Evolutionary conservation across 64 coral and sea anemone genomes (phyloP).

Genomic region (Porites australiensis): DNA sequence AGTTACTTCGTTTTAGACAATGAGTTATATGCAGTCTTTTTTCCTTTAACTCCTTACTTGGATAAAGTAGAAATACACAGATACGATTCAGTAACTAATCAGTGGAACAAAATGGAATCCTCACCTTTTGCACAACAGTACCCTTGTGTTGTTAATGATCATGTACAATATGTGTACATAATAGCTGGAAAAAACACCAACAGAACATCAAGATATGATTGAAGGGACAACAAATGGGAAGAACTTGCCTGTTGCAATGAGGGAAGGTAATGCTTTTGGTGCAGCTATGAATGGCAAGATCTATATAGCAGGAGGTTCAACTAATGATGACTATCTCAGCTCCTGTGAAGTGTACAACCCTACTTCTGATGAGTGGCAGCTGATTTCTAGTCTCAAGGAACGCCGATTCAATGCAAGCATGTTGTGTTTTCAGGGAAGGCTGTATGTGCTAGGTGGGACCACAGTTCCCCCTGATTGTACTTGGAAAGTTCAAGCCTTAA

Average conservation of each 20-base stretch:
- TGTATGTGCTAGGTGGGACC: conserved; percentile 23
- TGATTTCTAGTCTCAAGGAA: not conserved
- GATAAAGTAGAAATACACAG: not conserved
- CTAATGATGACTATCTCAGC: too few relatives aligned
- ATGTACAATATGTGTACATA: not conserved
- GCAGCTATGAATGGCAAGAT: not conserved
- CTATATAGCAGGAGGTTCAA: not conserved
- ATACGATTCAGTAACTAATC: not conserved
- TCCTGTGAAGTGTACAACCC: conserved; percentile 16
- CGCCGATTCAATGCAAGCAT: not conserved
- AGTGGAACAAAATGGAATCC: not conserved
- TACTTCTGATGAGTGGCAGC: not conserved
- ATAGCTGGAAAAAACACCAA: not conserved
- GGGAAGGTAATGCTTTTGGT: not conserved
- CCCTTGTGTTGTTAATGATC: not conserved
- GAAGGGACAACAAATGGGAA: not conserved
- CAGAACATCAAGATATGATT: not conserved
- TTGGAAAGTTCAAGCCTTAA: not conserved
- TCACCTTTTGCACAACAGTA: not conserved
- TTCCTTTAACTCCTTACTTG: not conserved
- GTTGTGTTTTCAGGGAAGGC: conserved; percentile 1
- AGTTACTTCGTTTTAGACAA: too few relatives aligned
- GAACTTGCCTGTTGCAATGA: not conserved
- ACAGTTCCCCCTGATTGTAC: not conserved
- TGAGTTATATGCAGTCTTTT: too few relatives aligned